These are phyloP conservation scores for Drosophila simulans DNA, from an alignment of 1,140 invertebrate genomes.

Conservation along the genomic window DNA sequence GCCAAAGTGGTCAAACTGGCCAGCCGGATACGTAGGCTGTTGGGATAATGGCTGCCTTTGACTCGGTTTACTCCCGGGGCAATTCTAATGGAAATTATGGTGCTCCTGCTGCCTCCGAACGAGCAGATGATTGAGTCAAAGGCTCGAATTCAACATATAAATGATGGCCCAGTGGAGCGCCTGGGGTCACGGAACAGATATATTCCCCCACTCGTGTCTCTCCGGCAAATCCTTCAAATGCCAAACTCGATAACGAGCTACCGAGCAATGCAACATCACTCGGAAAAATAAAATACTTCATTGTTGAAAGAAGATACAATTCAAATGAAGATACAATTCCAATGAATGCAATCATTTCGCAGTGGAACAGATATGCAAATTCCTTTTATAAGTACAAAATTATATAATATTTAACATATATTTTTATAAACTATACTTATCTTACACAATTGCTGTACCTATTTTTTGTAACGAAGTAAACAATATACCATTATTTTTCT, in stretches of 20 bases:
- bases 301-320: neutral
- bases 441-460: too few relatives aligned
- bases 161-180: slow-evolving; percentile 23
- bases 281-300: neutral
- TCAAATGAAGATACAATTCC: neutral
- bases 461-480: too few relatives aligned
- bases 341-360: too few relatives aligned
- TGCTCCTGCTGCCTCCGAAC: slow-evolving; percentile 23
- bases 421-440: too few relatives aligned
- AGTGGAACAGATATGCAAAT: too few relatives aligned
- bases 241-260: slow-evolving; percentile 10
- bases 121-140: slow-evolving; percentile 51
- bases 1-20: slow-evolving; percentile 31
- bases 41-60: slow-evolving; percentile 25
- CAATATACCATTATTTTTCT: neutral
- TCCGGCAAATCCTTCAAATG: slow-evolving; percentile 16
- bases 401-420: too few relatives aligned
- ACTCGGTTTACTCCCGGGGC: slow-evolving; percentile 23
- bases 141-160: slow-evolving; percentile 33
- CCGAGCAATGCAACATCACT: neutral
- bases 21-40: slow-evolving; percentile 13
- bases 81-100: slow-evolving; percentile 49
- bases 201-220: slow-evolving; percentile 2
- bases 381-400: too few relatives aligned
- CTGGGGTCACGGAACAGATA: slow-evolving; percentile 21